A percentile compares a stretch with the other conserved stretches of the same genome.
These are phyloP conservation scores for Drosophila mettleri DNA, from an alignment of 2,888 invertebrate species.

Conservation along the genomic window DNA sequence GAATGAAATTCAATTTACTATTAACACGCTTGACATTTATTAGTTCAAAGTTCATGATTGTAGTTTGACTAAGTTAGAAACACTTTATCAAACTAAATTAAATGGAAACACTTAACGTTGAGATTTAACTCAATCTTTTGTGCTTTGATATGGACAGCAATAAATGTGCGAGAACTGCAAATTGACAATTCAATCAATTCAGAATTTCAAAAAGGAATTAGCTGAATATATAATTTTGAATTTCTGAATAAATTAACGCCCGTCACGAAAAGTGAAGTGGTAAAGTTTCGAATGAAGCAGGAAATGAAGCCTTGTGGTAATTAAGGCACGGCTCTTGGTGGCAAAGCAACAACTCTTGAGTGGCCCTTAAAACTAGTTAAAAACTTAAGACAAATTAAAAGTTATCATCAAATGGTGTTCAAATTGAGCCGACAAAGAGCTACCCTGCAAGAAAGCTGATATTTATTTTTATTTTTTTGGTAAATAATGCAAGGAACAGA, in stretches of 20 bases:
- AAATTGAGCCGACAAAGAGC: neutral
- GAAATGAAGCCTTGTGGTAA: neutral
- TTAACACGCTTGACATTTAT: conserved; percentile 8
- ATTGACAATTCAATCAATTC: conserved; percentile 2
- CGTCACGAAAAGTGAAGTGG: neutral
- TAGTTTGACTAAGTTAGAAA: neutral
- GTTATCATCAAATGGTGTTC: neutral
- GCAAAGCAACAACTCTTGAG: neutral
- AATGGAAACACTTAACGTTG: conserved; percentile 3
- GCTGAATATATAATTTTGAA: neutral
- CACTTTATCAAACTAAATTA: neutral
- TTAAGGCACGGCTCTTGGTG: neutral
- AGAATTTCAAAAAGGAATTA: conserved; percentile 8
- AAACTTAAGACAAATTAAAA: neutral
- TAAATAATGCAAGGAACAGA: too few relatives aligned
- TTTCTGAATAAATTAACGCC: neutral
- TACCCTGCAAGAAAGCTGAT: neutral
- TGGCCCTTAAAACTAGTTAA: neutral
- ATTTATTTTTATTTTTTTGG: too few relatives aligned
- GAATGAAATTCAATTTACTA: conserved; percentile 8
- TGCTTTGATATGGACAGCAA: neutral
- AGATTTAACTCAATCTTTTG: neutral
- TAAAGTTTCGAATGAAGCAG: conserved; percentile 3
- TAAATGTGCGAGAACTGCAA: neutral
- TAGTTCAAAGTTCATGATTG: neutral